Evolutionary conservation across 2,113 vertebrate species (phyloP).

Genomic region (Delphinus delphis): DNA sequence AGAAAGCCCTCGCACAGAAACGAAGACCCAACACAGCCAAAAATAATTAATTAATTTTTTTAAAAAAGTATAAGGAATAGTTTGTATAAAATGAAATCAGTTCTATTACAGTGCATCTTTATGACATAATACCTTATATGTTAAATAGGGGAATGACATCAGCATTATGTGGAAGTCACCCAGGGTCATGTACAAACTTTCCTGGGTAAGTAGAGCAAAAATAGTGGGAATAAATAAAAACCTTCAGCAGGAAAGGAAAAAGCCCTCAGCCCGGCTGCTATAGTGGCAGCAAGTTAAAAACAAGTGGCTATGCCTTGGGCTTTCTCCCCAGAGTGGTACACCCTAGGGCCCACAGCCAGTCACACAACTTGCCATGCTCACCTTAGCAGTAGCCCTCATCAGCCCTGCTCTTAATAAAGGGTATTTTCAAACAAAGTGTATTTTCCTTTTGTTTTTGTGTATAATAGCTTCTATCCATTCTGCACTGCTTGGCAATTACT

Average conservation of each 20-base stretch:
- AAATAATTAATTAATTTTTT: neutral
- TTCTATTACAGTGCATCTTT: neutral
- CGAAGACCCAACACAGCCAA: too few species aligned
- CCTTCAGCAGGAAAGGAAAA: neutral
- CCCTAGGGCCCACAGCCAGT: neutral
- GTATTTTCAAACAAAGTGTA: neutral
- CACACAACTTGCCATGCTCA: neutral
- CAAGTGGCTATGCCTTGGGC: neutral
- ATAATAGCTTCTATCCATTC: neutral
- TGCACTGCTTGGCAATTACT: neutral
- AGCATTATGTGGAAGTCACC: neutral
- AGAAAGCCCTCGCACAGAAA: too few species aligned
- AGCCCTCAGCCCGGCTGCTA: neutral
- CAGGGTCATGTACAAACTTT: neutral
- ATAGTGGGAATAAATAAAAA: conserved; percentile 25
- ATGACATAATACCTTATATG: neutral
- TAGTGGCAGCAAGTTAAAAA: neutral
- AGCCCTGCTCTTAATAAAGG: neutral
- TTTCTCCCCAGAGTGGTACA: neutral
- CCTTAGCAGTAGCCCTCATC: neutral
- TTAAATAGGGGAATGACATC: neutral
- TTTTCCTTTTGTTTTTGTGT: neutral
- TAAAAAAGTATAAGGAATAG: neutral
- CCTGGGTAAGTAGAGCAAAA: conserved; percentile 5
- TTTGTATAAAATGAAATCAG: neutral